Percentiles rank a stretch among this genome's conserved stretches.
Evolutionary conservation across 2,113 vertebrate genomes (phyloP).

Genomic region (Myotis yumanensis): DNA sequence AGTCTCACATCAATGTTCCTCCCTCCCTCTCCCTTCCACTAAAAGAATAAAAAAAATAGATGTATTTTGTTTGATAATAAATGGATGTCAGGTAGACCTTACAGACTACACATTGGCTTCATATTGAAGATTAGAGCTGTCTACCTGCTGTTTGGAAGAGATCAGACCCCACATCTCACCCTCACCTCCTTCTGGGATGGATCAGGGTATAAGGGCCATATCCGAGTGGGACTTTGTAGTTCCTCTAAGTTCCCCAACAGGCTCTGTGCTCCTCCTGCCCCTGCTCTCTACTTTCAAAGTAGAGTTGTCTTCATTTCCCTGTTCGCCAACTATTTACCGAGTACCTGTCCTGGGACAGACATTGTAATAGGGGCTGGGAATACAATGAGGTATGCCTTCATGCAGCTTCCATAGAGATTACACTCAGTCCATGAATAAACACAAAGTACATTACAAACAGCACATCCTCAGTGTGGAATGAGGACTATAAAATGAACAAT

Average conservation of each 20-base stretch:
- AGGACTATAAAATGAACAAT: neutral
- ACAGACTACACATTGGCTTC: neutral
- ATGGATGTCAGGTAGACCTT: neutral
- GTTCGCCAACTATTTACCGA: neutral
- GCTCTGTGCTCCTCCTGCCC: neutral
- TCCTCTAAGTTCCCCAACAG: neutral
- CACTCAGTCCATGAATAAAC: neutral
- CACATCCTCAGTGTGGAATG: neutral
- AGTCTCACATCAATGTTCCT: no score
- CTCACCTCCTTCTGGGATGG: neutral
- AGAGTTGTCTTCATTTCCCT: neutral
- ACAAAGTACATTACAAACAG: neutral
- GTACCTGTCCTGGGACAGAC: neutral
- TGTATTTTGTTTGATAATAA: neutral
- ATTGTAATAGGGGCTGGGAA: neutral
- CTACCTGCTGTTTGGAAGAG: neutral
- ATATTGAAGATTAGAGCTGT: neutral
- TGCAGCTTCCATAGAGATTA: neutral
- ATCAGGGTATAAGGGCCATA: neutral
- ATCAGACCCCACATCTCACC: rapidly evolving
- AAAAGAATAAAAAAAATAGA: no score
- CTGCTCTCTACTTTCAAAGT: neutral
- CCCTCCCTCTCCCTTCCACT: no score
- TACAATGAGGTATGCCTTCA: neutral
- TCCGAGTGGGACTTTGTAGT: rapidly evolving